These are phyloP conservation scores for Hymenopus coronatus DNA, from an alignment of 2,888 invertebrate species.

Conservation along the genomic window DNA sequence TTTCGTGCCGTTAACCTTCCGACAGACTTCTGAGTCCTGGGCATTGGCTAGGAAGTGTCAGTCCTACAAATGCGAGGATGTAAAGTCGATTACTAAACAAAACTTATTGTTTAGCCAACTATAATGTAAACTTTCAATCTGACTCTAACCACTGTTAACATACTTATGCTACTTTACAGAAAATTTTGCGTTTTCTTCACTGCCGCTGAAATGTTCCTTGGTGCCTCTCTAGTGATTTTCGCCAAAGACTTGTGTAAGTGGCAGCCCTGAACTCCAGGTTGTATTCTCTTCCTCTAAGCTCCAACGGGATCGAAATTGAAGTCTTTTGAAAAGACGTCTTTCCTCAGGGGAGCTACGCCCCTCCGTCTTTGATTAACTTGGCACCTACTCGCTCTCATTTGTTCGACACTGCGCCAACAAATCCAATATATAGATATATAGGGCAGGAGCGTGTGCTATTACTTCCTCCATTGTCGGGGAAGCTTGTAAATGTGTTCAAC, in stretches of 20 bases:
- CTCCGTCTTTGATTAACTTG: slow-evolving; percentile 46
- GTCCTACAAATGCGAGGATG: no score
- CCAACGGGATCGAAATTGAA: slow-evolving; percentile 26
- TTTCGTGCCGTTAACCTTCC: no score
- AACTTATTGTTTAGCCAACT: no score
- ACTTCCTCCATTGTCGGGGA: slow-evolving; percentile 29
- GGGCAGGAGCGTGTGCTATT: slow-evolving; percentile 15
- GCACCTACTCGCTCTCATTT: slow-evolving; percentile 46
- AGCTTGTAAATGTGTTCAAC: slow-evolving; percentile 34
- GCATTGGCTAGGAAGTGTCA: no score
- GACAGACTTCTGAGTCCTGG: no score
- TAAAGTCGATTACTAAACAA: no score
- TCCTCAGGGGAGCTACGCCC: neutral
- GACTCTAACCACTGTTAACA: no score
- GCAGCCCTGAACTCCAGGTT: neutral
- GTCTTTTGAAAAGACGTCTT: slow-evolving; percentile 24
- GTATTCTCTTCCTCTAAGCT: neutral
- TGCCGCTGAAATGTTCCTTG: neutral
- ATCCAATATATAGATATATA: slow-evolving; percentile 40
- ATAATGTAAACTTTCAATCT: no score
- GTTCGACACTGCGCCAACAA: slow-evolving; percentile 52
- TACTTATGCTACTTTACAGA: no score
- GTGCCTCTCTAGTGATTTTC: neutral
- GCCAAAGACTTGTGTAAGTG: neutral
- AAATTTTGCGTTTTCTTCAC: no score